Evolutionary conservation across 2,113 vertebrate species (phyloP).

Genomic region (Murina feae): DNA sequence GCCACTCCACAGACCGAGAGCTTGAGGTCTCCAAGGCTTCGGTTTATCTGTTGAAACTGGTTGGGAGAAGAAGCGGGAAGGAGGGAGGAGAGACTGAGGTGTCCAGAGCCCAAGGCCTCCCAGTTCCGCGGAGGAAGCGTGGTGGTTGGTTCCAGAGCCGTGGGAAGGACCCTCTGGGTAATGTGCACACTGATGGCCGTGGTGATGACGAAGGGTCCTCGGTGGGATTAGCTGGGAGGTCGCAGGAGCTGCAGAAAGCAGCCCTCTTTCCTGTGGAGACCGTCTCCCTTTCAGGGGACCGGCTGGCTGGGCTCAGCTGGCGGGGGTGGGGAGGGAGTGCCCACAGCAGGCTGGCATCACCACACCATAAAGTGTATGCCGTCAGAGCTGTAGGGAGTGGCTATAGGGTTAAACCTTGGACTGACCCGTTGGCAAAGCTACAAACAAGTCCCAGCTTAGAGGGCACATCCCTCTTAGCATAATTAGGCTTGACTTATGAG

Average conservation of each 20-base stretch:
- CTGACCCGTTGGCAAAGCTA: too few species aligned
- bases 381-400: neutral
- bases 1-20: neutral
- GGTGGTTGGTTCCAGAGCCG: neutral
- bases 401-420: too few species aligned
- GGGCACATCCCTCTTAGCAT: too few species aligned
- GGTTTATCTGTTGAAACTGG: neutral
- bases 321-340: accelerated
- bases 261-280: neutral
- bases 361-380: accelerated
- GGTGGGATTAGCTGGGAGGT: neutral
- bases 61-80: neutral
- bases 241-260: neutral
- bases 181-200: too few species aligned
- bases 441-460: too few species aligned
- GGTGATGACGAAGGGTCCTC: neutral
- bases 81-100: neutral
- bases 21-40: neutral
- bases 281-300: neutral
- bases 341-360: neutral
- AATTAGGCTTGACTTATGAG: too few species aligned
- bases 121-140: neutral
- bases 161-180: neutral
- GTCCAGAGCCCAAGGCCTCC: neutral
- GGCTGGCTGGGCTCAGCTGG: neutral